Evolutionary conservation across 2,113 vertebrate species (phyloP), one percentile per base, ranked within the genome.

Genomic region (Clinocottus analis): DNA sequence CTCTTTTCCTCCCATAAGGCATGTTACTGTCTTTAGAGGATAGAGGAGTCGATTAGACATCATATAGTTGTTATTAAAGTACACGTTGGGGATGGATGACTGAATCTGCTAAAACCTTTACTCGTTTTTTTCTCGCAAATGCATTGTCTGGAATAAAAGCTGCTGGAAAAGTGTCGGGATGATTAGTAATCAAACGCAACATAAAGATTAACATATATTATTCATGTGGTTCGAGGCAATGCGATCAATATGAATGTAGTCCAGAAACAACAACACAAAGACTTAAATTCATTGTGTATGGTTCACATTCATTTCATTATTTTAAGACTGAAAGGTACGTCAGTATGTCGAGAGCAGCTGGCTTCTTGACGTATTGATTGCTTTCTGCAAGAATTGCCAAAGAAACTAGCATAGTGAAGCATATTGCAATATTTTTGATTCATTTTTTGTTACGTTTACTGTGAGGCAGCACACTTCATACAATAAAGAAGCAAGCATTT

Each of bases 11-110:
- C 61, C 62, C 58, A 73, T 19, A 55, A 69, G 35, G 55, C 31
- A 47, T 47, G 19, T 75, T 75, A 16, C 39, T 71, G 31, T 71
- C 60, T 75, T 80, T 58, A 72, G 61, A 62, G 61, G 61, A 63
- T 41, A 55, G 56, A 66, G 21, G 53, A 59, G 31, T 72, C 9
- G 5, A 68, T 63, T 58, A 78, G 25, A 76, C 31, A 68, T 80
- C 13, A 43, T 58, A 61, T 56, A 70, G 31, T 8, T 10, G 21
- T 67, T 62, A 27, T 77, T 41, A 61, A 72, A 68, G 64, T 21
- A 51, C 55, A 85, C 49, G 71, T 62, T 60, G 53, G 55, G 43
- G 31, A 65, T 69, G 51, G n/a, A 67, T 56, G 47, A 64, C 23
- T 55, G 56, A 62, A 56, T 77, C 60, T 35, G 49, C 51, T 37